A percentile compares a stretch with the other conserved stretches of the same genome.
Evolutionary conservation across 1,140 invertebrate genomes (phyloP).

Genomic region (Pachyrhynchus sulphureomaculatus): DNA sequence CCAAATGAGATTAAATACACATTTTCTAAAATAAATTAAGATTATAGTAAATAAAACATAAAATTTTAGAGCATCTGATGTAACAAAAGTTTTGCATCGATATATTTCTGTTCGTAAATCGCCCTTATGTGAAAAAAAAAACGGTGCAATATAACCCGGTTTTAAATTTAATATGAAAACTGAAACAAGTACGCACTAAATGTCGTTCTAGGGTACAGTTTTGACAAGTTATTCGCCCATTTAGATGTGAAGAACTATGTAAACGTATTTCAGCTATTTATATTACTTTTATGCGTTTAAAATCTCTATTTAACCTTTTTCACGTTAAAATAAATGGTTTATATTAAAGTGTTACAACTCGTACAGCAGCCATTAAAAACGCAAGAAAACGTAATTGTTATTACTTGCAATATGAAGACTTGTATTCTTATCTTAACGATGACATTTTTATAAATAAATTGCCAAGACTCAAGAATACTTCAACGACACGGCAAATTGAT

Average conservation of each 20-base stretch:
- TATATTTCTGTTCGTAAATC: background rate
- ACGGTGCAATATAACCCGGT: conserved; percentile 7
- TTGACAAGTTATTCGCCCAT: conserved; percentile 18
- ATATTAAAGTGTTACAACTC: no score
- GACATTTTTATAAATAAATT: no score
- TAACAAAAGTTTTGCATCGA: background rate
- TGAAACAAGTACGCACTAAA: conserved; percentile 16
- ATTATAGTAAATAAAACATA: background rate
- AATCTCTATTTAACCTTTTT: no score
- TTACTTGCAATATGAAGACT: no score
- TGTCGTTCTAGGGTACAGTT: conserved; percentile 16
- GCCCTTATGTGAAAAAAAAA: conserved; percentile 8
- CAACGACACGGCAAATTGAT: no score
- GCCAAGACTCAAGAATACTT: no score
- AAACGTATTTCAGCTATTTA: conserved; percentile 6
- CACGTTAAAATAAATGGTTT: no score
- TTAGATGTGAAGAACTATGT: conserved; percentile 6
- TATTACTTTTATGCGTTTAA: background rate
- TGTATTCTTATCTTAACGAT: no score
- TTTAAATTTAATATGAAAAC: conserved; percentile 18
- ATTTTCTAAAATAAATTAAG: no score
- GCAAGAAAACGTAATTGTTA: no score
- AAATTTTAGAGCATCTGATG: conserved; percentile 9
- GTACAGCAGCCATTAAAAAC: no score
- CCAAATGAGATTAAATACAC: no score